These are phyloP conservation scores for Conomelus anceps DNA, from an alignment of 2,888 invertebrate species.

Conservation along the genomic window DNA sequence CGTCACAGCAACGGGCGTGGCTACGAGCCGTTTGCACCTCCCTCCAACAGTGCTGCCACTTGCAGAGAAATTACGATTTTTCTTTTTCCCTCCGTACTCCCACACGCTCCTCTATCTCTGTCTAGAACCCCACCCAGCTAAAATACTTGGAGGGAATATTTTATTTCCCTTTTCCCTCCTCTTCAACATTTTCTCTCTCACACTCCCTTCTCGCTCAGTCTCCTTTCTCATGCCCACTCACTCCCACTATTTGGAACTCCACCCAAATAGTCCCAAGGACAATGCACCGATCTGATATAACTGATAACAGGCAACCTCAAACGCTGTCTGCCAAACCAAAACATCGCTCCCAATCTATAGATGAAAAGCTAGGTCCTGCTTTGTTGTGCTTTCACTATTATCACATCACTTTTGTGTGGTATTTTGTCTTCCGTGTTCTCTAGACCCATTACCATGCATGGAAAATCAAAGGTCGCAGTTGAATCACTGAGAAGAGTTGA, in stretches of 20 bases:
- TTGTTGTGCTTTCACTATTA: no score
- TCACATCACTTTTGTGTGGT: no score
- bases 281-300: not conserved
- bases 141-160: not conserved
- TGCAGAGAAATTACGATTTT: not conserved
- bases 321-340: not conserved
- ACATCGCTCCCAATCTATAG: not conserved
- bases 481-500: no score
- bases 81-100: not conserved
- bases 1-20: slow-evolving; percentile 2
- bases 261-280: not conserved
- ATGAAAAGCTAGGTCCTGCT: not conserved
- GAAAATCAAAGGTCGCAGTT: no score
- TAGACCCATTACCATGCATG: no score
- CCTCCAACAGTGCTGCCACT: not conserved
- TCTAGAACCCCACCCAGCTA: not conserved
- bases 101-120: not conserved
- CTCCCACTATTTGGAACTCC: not conserved
- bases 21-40: not conserved
- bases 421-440: not conserved
- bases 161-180: not conserved
- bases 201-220: not conserved
- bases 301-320: not conserved
- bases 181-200: not conserved
- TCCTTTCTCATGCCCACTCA: no score